These are phyloP conservation scores for Aphis craccivora DNA, from an alignment of 1,140 invertebrate genomes.

Conservation along the genomic window DNA sequence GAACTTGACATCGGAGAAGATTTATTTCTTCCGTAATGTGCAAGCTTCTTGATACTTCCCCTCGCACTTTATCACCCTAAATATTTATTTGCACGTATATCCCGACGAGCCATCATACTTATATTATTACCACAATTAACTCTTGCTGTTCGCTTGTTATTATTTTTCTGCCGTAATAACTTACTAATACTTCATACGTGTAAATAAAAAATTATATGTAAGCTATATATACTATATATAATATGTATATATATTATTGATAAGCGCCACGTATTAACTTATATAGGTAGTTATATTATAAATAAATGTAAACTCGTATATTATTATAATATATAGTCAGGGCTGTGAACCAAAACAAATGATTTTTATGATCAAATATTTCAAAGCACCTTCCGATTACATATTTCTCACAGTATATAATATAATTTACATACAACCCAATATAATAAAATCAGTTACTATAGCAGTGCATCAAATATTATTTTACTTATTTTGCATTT, in stretches of 20 bases:
- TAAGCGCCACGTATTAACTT: neutral
- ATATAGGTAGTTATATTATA: no score
- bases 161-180: neutral
- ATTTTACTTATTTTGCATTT: no score
- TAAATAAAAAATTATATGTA: neutral
- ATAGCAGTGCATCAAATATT: no score
- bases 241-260: neutral
- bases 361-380: no score
- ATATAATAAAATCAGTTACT: neutral
- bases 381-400: no score
- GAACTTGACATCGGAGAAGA: conserved; percentile 25
- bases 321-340: no score
- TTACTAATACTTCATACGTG: neutral
- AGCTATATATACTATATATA: no score
- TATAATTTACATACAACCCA: neutral
- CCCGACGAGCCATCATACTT: neutral
- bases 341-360: neutral
- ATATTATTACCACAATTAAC: neutral
- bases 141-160: neutral
- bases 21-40: neutral
- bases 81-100: neutral
- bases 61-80: neutral
- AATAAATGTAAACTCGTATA: no score
- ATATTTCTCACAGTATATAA: neutral
- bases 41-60: neutral